These are phyloP conservation scores for Vulpes ferrilata DNA, from an alignment of 2,113 vertebrate species.

Conservation along the genomic window DNA sequence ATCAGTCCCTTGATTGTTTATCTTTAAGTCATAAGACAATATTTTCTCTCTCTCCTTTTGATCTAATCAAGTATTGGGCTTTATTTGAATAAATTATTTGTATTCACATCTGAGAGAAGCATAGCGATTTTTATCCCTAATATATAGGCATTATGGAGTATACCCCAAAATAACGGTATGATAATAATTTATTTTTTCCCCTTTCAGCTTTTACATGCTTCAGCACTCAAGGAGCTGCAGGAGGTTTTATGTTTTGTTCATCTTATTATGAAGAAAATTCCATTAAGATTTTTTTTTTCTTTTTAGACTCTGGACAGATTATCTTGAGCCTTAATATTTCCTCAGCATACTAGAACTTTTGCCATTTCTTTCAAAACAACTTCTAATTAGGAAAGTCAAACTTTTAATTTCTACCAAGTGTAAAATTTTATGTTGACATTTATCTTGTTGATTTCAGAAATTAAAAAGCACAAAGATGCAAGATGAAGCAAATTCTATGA, in stretches of 20 bases:
- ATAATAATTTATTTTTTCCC: constrained; percentile 19
- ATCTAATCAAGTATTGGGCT: not conserved
- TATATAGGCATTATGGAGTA: not conserved
- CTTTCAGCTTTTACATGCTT: not conserved
- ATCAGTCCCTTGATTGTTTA: not conserved
- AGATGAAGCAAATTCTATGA: not conserved
- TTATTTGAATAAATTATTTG: not conserved
- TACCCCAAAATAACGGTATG: not conserved
- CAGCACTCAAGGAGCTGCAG: not conserved
- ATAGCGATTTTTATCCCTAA: not conserved
- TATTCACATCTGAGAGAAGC: not conserved
- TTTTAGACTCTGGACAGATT: not conserved
- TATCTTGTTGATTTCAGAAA: not conserved
- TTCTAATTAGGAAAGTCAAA: not conserved
- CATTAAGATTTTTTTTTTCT: not conserved
- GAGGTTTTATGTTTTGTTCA: not conserved
- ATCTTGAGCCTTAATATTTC: not conserved
- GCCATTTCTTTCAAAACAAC: not conserved
- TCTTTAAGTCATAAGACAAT: constrained; percentile 17
- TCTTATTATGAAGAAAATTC: not conserved
- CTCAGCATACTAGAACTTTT: not conserved
- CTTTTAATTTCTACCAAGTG: not conserved
- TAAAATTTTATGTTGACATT: constrained; percentile 2
- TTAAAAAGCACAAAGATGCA: not conserved
- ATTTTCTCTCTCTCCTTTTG: not conserved